Evolutionary conservation across 2,797 vertebrate species (phyloP).

Genomic region (Carcharodon carcharias): DNA sequence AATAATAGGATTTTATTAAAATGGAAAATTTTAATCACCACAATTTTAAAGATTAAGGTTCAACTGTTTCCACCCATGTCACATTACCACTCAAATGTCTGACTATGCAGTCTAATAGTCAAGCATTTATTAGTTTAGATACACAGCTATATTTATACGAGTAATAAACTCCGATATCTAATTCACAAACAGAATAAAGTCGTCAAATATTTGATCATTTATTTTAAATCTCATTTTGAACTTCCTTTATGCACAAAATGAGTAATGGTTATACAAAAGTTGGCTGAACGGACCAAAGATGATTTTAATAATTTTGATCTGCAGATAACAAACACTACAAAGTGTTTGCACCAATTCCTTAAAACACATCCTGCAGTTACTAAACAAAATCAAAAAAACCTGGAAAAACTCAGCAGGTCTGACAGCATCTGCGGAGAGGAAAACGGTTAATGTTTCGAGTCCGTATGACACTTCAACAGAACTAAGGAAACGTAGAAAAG

Average conservation of each 20-base stretch:
- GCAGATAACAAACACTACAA: not conserved
- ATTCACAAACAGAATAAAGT: not conserved
- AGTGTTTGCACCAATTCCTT: slow-evolving; percentile 17
- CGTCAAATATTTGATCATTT: not conserved
- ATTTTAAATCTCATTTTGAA: not conserved
- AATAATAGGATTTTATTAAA: not conserved
- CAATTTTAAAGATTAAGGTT: not conserved
- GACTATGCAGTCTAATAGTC: not conserved
- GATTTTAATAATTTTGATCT: not conserved
- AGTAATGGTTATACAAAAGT: slow-evolving; percentile 27
- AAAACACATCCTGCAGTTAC: slow-evolving; percentile 9
- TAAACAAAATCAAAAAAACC: no score
- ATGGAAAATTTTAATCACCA: not conserved
- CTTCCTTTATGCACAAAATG: not conserved
- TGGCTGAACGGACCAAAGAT: slow-evolving; percentile 28
- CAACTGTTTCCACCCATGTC: not conserved
- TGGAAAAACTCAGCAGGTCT: no score
- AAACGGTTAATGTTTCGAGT: no score
- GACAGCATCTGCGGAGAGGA: no score
- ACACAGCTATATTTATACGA: not conserved
- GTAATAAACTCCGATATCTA: not conserved
- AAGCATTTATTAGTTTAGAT: not conserved
- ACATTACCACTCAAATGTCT: not conserved
- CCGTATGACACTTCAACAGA: no score
- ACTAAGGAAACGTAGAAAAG: no score